Evolutionary conservation across 2,888 invertebrate species (phyloP).

Genomic region (Lottia gigantea): DNA sequence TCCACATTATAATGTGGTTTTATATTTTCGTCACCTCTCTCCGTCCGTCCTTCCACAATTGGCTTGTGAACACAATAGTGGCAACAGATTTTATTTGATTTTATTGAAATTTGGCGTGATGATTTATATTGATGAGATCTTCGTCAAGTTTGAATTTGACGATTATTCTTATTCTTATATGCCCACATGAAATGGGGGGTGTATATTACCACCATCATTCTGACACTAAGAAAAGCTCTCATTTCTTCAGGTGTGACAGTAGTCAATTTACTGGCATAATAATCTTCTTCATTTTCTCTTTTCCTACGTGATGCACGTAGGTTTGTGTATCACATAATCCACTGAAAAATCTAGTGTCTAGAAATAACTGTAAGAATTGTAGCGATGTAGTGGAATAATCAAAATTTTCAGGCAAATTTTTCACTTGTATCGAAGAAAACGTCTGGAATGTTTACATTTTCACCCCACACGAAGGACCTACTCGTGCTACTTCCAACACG

Average conservation of each 20-base stretch:
- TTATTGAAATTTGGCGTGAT: too few relatives aligned
- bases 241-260: not conserved
- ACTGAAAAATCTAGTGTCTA: too few relatives aligned
- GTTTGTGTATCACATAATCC: not conserved
- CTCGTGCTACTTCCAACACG: too few relatives aligned
- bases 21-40: too few relatives aligned
- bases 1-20: too few relatives aligned
- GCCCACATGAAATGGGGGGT: too few relatives aligned
- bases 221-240: not conserved
- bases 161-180: too few relatives aligned
- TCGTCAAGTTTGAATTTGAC: too few relatives aligned
- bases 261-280: not conserved
- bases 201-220: not conserved
- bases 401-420: slow-evolving; percentile 5
- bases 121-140: too few relatives aligned
- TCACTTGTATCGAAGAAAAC: not conserved
- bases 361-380: not conserved
- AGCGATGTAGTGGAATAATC: not conserved
- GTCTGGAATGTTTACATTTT: not conserved
- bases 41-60: too few relatives aligned
- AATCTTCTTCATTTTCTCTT: not conserved
- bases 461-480: not conserved
- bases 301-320: not conserved
- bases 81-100: too few relatives aligned
- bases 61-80: too few relatives aligned